Evolutionary conservation across 2,797 vertebrate genomes (phyloP).

Genomic region (Vipera latastei): DNA sequence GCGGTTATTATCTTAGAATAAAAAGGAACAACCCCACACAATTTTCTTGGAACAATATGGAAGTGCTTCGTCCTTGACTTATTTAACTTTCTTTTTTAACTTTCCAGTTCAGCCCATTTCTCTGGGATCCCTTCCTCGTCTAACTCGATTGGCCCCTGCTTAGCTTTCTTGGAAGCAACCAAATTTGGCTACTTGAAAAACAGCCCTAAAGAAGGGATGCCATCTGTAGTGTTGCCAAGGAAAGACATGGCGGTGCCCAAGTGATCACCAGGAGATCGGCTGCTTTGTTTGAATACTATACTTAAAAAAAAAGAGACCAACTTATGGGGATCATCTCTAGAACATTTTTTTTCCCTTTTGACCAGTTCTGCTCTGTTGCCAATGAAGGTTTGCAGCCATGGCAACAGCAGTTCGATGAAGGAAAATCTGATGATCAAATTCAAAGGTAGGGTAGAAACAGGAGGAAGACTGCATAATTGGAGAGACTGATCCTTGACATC

Average conservation of each 20-base stretch:
- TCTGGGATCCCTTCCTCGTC: neutral
- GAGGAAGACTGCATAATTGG: neutral
- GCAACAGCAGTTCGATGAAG: neutral
- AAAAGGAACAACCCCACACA: neutral
- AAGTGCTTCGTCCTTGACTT: neutral
- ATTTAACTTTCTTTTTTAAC: neutral
- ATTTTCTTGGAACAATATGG: neutral
- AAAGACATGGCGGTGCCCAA: neutral
- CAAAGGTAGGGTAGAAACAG: neutral
- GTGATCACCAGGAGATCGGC: neutral
- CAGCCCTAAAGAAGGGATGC: neutral
- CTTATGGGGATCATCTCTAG: neutral
- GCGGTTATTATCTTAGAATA: neutral
- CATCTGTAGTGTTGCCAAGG: neutral
- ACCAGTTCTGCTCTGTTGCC: neutral
- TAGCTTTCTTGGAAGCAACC: neutral
- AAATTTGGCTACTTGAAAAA: neutral
- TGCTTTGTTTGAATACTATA: neutral
- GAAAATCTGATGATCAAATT: neutral
- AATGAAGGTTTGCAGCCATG: neutral
- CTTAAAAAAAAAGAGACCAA: neutral
- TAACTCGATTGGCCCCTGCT: neutral
- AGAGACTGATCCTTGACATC: neutral
- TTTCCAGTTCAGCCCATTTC: neutral
- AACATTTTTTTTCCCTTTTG: neutral